Conservation (phyloP, 2,888 invertebrate species). For the Rotaria macrura region DNA sequence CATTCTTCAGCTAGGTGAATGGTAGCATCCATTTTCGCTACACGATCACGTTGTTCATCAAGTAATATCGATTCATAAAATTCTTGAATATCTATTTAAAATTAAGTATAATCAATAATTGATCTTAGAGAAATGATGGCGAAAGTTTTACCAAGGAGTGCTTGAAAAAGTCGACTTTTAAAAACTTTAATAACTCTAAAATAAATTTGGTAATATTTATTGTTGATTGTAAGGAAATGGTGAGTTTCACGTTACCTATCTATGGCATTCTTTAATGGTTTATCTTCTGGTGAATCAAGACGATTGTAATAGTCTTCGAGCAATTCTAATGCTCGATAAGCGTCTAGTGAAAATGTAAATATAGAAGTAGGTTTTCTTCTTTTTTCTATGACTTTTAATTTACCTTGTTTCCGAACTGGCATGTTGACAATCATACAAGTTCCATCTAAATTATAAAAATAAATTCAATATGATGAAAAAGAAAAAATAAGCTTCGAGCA, state of each 20-base stretch:
- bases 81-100: constrained; percentile 75
- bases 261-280: constrained; percentile 83
- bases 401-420: constrained; percentile 21
- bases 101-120: no score
- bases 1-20: constrained; percentile 83
- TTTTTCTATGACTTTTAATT: background rate
- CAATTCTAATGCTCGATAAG: constrained; percentile 91
- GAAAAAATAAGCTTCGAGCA: background rate
- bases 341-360: constrained; percentile 56
- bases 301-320: constrained; percentile 95
- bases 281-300: constrained; percentile 81
- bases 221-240: no score
- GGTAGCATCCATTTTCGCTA: constrained; percentile 88
- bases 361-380: background rate
- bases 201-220: background rate
- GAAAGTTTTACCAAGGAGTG: constrained; percentile 83
- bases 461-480: background rate
- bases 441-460: background rate
- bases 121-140: no score
- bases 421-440: constrained; percentile 6
- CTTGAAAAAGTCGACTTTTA: constrained; percentile 92
- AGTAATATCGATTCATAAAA: constrained; percentile 91
- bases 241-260: constrained; percentile 54
- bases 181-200: constrained; percentile 82
- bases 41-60: constrained; percentile 83